Evolutionary conservation across 2,113 vertebrate genomes (phyloP), one percentile per base, ranked within the genome.

Genomic region (Microcebus murinus): DNA sequence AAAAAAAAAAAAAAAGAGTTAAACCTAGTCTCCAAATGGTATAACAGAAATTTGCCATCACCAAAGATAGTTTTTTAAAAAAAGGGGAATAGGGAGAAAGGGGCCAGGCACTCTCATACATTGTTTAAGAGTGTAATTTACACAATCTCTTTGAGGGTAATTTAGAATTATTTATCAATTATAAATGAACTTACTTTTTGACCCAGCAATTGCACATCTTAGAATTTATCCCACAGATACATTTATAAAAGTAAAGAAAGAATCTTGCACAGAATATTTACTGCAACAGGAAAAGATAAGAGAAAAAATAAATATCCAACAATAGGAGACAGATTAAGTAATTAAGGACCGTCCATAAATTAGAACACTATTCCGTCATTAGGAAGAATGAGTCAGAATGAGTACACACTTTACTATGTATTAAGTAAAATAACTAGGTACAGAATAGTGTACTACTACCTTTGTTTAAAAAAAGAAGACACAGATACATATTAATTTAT

Each of bases 91-190:
- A 68, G 34, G 2, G 20, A 36, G n/a, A 29, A 52, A 57, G 12
- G 29, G 20, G 45, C 23, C n/a, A 93, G 59, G 83, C 1, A 57
- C 6, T 68, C 6, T 84, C 14, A 74, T 39, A 70, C 15, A 65
- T 93, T 87, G 55, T 36, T 63, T 93, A 93, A 93, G 18, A 36
- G 29, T 83, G 2, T 68, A 82, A 71, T 85, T 80, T 73, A 50
- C 3, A 77, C 17, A 42, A 18, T 88, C 15, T 92, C 50, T 96
- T 95, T 59, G 52, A 91, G 90, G 55, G n/a, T 18, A 91, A 70
- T 85, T 97, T 95, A 83, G 48, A 96, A 90, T 92, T 84, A 45
- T 70, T 84, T 91, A 92, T 90, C 77, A 90, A n/a, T 76, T 87
- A 90, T 81, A 95, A 96, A 81, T 84, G 59, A 96, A n/a, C 45